Percentiles rank a stretch among this genome's conserved stretches.
phyloP scores from a whole-genome alignment of 2,888 invertebrate genomes.

The Drosophila mimetica region DNA sequence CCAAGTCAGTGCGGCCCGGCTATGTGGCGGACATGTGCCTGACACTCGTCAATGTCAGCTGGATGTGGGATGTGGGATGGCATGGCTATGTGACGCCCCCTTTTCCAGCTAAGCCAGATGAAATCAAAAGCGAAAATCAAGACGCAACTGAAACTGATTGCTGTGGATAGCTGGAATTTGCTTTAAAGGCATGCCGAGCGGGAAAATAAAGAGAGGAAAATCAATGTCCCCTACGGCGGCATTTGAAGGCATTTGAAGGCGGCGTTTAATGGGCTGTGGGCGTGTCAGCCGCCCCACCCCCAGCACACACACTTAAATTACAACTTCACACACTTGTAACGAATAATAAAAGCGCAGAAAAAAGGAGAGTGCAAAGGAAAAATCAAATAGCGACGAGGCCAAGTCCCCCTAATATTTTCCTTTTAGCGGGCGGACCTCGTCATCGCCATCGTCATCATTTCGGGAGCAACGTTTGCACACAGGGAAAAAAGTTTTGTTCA shows the following conservation, averaged over 20 bases:
- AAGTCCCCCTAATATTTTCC: conserved; percentile 29
- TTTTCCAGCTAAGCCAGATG: conserved; percentile 15
- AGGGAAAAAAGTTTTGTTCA: neutral
- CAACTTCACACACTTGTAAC: conserved; percentile 80
- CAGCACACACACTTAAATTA: conserved; percentile 71
- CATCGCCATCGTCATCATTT: conserved; percentile 77
- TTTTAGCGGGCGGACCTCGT: conserved; percentile 53
- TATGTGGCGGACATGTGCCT: conserved; percentile 43
- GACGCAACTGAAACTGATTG: conserved; percentile 45
- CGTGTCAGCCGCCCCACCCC: conserved; percentile 59
- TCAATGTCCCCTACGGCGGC: conserved; percentile 60
- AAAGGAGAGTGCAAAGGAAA: conserved; percentile 54
- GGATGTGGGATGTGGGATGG: conserved; percentile 21
- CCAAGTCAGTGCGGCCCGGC: conserved; percentile 39
- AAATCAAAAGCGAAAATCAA: conserved; percentile 42
- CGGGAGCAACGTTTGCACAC: conserved; percentile 52
- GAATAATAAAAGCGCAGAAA: conserved; percentile 64
- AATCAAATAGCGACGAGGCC: conserved; percentile 55
- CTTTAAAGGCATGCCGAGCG: conserved; percentile 59
- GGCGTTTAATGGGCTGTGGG: conserved; percentile 73
- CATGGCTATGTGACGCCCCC: neutral
- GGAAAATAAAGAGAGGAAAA: conserved; percentile 47
- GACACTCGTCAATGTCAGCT: conserved; percentile 46
- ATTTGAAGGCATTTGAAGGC: conserved; percentile 46
- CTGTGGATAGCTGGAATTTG: conserved; percentile 50